Evolutionary conservation across 2,797 vertebrate species (phyloP), one percentile per base, ranked within the genome.

Genomic region (Pseudochaenichthys georgianus): DNA sequence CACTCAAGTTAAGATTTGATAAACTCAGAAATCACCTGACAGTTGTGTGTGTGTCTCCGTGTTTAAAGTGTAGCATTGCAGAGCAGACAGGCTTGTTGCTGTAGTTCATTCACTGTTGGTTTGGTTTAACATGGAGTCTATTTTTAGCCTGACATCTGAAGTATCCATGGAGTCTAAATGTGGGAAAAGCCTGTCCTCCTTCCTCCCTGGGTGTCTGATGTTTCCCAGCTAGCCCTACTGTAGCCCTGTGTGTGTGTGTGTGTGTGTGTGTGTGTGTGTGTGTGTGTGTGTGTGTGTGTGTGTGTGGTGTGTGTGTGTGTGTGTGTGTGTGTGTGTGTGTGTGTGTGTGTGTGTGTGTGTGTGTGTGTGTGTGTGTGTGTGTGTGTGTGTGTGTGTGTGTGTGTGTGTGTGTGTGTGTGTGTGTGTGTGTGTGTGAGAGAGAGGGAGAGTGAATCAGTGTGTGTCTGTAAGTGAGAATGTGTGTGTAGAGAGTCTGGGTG

Each of bases 61-160:
- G 31, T 62, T 65, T 65, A 17, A 75, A 59, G 64, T 41, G 58
- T 3, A 52, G 73, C 61, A 10, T 62, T 1, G 63, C 57, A 23
- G 63, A 52, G 77, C 73, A 70, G 77, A 64, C 75, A 23, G 54
- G 54, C 75, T 73, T 73, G 64, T 72, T 54, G 72, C 73, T 83
- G 70, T 2, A 70, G 66, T 86, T 82, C 84, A 88, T 87, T 85
- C 83, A 88, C 64, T 52, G 67, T 72, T 78, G 95, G 94, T 96
- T 95, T 92, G 93, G 95, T 96, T 71, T 96, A 96, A 96, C 96
- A 92, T 92, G 11, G 69, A 52, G 66, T 84, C 97, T 99, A 98
- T 98, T 97, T 98, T 98, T 97, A 98, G 96, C 93, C 88, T 92
- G 95, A 95, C 96, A 96, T 98, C 97, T 97, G 96, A 96, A 97